Conservation (phyloP, 1,140 invertebrate species). For the Elymnias hypermnestra region DNA sequence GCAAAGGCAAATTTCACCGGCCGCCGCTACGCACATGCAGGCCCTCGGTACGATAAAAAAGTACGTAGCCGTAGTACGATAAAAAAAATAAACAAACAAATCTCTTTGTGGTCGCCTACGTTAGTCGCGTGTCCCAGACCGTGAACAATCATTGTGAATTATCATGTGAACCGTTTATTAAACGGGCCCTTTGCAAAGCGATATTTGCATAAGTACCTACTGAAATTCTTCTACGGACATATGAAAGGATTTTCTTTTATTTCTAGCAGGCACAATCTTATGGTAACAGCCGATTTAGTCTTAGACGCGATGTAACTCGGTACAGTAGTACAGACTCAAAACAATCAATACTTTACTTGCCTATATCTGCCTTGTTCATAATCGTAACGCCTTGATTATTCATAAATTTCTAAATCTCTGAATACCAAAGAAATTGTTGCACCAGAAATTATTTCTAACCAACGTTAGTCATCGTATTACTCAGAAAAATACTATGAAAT, state of each 20-base stretch:
- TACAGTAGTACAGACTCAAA: too few species aligned
- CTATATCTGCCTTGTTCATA: too few species aligned
- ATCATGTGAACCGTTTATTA: slow-evolving; percentile 63
- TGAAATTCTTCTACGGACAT: too few species aligned
- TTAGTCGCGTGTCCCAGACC: slow-evolving; percentile 62
- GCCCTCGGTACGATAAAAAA: slow-evolving; percentile 47
- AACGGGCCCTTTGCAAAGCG: slow-evolving; percentile 60
- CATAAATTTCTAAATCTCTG: too few species aligned
- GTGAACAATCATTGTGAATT: slow-evolving; percentile 66
- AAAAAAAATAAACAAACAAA: slow-evolving; percentile 64
- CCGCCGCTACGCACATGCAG: slow-evolving; percentile 35
- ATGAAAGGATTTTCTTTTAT: too few species aligned
- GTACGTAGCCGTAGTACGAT: too few species aligned
- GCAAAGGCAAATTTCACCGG: slow-evolving; percentile 45
- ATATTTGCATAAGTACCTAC: slow-evolving; percentile 20
- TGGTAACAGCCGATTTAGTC: too few species aligned
- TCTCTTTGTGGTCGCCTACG: slow-evolving; percentile 64
- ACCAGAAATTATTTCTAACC: neutral
- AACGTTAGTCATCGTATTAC: neutral
- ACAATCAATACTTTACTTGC: too few species aligned
- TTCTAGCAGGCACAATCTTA: too few species aligned
- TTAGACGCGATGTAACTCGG: too few species aligned
- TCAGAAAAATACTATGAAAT: too few species aligned
- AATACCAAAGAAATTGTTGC: neutral
- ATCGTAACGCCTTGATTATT: too few species aligned